Evolutionary conservation across 2,113 vertebrate species (phyloP).

Genomic region (Dasyprocta punctata): DNA sequence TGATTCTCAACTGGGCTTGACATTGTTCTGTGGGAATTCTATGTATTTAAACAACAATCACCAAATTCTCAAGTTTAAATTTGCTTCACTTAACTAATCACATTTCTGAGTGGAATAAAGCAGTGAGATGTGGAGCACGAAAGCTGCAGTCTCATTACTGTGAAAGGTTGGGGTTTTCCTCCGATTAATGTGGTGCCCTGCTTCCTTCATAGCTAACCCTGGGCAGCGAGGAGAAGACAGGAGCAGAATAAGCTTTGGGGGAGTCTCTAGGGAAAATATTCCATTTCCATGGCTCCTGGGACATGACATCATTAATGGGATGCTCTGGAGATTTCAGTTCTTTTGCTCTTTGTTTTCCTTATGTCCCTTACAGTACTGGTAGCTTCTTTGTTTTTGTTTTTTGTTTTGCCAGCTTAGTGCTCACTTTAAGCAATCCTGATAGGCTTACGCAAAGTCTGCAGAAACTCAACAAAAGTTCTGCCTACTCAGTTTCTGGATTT

Average conservation of each 20-base stretch:
- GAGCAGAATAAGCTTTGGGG: neutral
- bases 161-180: neutral
- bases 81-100: neutral
- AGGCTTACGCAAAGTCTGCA: neutral
- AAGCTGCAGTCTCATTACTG: neutral
- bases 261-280: neutral
- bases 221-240: neutral
- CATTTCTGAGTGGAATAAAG: neutral
- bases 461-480: neutral
- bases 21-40: neutral
- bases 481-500: neutral
- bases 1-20: neutral
- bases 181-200: too few species aligned
- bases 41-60: neutral
- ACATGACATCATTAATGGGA: neutral
- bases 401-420: neutral
- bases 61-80: conserved; percentile 1
- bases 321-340: neutral
- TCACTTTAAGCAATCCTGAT: neutral
- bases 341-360: neutral
- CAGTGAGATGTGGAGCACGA: neutral
- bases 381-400: neutral
- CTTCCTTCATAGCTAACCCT: neutral
- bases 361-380: neutral
- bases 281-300: neutral